phyloP scores from a whole-genome alignment of 1,140 invertebrate species.

The Monomorium pharaonis region DNA sequence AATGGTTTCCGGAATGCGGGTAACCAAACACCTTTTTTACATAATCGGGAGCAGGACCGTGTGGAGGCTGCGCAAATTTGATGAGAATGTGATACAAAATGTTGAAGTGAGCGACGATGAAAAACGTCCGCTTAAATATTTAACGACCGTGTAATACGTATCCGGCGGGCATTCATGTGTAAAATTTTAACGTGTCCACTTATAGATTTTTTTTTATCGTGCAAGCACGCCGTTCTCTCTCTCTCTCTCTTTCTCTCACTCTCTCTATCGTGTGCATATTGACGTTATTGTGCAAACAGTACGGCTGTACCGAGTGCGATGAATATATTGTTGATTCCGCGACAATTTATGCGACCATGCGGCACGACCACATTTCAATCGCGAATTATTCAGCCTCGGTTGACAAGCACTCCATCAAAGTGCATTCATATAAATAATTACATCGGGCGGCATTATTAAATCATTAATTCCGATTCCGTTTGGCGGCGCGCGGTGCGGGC shows the following conservation, averaged over 20 bases:
- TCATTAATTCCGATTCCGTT: constrained; percentile 75
- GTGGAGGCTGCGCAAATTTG: constrained; percentile 1
- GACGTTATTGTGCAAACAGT: constrained; percentile 73
- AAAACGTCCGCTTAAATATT: constrained; percentile 53
- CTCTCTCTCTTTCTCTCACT: no score
- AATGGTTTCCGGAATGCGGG: background rate
- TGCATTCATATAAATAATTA: constrained; percentile 81
- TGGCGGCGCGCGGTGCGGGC: constrained; percentile 48
- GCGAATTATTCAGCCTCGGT: constrained; percentile 76
- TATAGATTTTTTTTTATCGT: constrained; percentile 53
- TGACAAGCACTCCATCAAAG: constrained; percentile 78
- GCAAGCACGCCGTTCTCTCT: constrained; percentile 57
- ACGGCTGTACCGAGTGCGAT: constrained; percentile 64
- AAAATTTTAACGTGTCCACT: constrained; percentile 58
- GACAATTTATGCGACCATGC: constrained; percentile 78
- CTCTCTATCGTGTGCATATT: constrained; percentile 67
- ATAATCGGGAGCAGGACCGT: constrained; percentile 18
- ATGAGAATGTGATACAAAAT: constrained; percentile 16
- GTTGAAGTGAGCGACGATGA: constrained; percentile 36
- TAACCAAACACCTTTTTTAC: background rate
- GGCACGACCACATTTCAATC: constrained; percentile 76
- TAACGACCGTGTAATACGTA: constrained; percentile 48
- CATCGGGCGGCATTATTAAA: constrained; percentile 77
- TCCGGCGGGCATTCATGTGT: constrained; percentile 37
- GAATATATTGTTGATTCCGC: constrained; percentile 81